Conservation (phyloP, 2,888 invertebrate genomes). For the Selenia dentaria region DNA sequence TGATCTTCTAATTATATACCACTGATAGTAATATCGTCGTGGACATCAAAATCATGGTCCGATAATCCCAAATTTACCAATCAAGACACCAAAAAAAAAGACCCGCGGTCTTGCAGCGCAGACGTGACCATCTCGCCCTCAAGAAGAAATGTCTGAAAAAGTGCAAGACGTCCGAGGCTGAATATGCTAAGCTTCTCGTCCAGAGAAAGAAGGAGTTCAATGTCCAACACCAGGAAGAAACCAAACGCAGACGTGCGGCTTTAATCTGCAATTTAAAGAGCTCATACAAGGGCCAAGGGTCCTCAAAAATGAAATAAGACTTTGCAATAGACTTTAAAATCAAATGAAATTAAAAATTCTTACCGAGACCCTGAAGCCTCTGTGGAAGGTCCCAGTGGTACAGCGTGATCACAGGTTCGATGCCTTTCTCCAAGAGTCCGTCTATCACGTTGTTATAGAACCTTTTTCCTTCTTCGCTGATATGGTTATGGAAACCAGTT, state of each 20-base stretch:
- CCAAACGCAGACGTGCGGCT: slow-evolving; percentile 92
- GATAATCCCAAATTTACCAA: no score
- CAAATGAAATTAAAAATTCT: no score
- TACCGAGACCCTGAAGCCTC: slow-evolving; percentile 48
- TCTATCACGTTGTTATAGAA: slow-evolving; percentile 84
- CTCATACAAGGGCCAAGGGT: slow-evolving; percentile 89
- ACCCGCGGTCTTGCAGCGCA: slow-evolving; percentile 94
- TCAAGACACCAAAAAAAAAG: no score
- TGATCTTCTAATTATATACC: no score
- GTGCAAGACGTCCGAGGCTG: slow-evolving; percentile 94
- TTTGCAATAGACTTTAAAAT: no score
- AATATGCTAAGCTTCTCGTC: slow-evolving; percentile 96
- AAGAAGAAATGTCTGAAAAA: slow-evolving; percentile 93
- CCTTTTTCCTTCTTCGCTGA: slow-evolving; percentile 86
- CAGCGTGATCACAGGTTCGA: slow-evolving; percentile 75
- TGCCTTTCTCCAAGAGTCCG: slow-evolving; percentile 68
- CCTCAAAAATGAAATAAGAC: slow-evolving; percentile 77
- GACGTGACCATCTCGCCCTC: slow-evolving; percentile 94
- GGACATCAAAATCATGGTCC: no score
- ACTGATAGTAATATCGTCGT: no score
- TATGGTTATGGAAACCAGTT: slow-evolving; percentile 76
- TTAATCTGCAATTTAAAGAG: slow-evolving; percentile 95
- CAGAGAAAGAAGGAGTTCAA: slow-evolving; percentile 97
- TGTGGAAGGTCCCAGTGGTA: slow-evolving; percentile 70
- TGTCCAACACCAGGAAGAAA: slow-evolving; percentile 90